Conservation (phyloP, 2,888 invertebrate genomes). For the Euzophera pinguis region DNA sequence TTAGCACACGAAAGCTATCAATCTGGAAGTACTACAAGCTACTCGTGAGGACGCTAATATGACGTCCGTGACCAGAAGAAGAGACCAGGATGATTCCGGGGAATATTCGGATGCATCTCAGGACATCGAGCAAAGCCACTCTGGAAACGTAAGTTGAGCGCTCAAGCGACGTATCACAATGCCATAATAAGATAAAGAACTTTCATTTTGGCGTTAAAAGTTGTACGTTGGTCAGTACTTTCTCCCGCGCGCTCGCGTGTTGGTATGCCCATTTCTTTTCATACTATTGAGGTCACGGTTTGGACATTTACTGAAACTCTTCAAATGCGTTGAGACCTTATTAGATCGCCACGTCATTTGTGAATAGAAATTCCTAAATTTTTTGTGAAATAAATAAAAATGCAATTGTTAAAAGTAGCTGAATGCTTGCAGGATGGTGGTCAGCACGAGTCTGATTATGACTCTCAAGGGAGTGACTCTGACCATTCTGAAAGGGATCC, state of each 20-base stretch:
- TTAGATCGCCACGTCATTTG: constrained; percentile 49
- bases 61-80: constrained; percentile 69
- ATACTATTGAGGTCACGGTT: constrained; percentile 70
- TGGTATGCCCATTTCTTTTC: constrained; percentile 75
- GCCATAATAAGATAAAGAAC: constrained; percentile 35
- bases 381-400: constrained; percentile 29
- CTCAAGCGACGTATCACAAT: constrained; percentile 26
- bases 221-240: constrained; percentile 60
- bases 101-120: constrained; percentile 75
- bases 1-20: constrained; percentile 45
- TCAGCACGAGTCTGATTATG: constrained; percentile 69
- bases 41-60: constrained; percentile 67
- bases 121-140: constrained; percentile 67
- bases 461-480: constrained; percentile 72
- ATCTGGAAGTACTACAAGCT: constrained; percentile 71
- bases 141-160: constrained; percentile 65
- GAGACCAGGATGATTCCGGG: constrained; percentile 66
- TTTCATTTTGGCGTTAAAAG: constrained; percentile 71
- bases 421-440: constrained; percentile 68
- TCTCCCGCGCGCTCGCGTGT: constrained; percentile 70
- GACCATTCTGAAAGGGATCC: constrained; percentile 83
- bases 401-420: constrained; percentile 69
- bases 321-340: constrained; percentile 50
- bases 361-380: constrained; percentile 27
- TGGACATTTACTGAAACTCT: constrained; percentile 56